A percentile compares a stretch with the other conserved stretches of the same genome.
These are phyloP conservation scores for Mormyrus proboscirostris DNA, from an alignment of 2,797 vertebrate species.

Conservation along the genomic window DNA sequence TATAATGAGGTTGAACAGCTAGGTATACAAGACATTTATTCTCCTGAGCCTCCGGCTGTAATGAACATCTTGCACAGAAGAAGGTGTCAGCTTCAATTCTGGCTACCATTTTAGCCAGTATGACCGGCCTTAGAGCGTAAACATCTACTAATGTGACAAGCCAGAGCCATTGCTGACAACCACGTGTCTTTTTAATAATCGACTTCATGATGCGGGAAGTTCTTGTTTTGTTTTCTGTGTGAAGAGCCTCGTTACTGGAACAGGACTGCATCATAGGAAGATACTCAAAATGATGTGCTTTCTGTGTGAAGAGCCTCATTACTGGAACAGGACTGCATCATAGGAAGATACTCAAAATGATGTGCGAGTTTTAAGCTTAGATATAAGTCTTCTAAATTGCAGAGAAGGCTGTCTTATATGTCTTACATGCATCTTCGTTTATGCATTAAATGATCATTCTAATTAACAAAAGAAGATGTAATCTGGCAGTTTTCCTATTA, in stretches of 20 bases:
- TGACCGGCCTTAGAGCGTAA: constrained; percentile 34
- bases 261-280: neutral
- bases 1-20: neutral
- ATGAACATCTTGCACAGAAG: neutral
- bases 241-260: neutral
- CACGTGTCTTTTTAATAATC: constrained; percentile 57
- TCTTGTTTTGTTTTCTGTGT: neutral
- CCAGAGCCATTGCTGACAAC: constrained; percentile 38
- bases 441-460: neutral
- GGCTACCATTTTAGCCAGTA: neutral
- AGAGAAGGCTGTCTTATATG: constrained; percentile 22
- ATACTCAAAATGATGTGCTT: neutral
- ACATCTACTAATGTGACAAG: constrained; percentile 55
- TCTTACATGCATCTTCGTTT: constrained; percentile 31
- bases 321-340: neutral
- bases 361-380: neutral
- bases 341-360: neutral
- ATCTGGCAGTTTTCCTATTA: neutral
- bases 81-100: constrained; percentile 9
- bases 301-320: neutral
- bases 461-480: neutral
- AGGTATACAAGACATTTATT: neutral
- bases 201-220: constrained; percentile 38
- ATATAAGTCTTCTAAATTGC: neutral
- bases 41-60: neutral